Evolutionary conservation across 2,888 invertebrate genomes (phyloP).

Genomic region (Dasysyrphus tricinctus): DNA sequence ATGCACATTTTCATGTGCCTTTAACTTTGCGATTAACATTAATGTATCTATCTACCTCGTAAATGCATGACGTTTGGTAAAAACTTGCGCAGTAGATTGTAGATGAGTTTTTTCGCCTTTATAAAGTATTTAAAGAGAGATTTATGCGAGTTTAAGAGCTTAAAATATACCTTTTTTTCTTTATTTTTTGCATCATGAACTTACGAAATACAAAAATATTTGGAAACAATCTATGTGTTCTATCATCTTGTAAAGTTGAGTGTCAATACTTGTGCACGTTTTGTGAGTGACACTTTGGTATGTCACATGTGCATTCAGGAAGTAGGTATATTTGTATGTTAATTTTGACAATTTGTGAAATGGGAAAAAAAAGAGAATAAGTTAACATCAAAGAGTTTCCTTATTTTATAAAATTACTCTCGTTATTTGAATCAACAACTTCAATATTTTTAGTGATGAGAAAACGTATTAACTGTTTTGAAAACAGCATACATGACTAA

Average conservation of each 20-base stretch:
- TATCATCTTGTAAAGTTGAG: neutral
- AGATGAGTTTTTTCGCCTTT: neutral
- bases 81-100: constrained; percentile 61
- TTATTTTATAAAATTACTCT: neutral
- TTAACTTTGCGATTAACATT: constrained; percentile 36
- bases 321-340: neutral
- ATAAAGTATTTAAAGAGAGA: neutral
- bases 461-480: neutral
- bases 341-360: neutral
- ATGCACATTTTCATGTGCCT: constrained; percentile 47
- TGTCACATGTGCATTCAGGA: constrained; percentile 22
- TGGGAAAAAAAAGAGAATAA: neutral
- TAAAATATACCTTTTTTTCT: constrained; percentile 13
- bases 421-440: neutral
- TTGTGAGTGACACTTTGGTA: constrained; percentile 10
- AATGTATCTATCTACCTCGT: constrained; percentile 24
- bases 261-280: neutral
- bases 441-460: neutral
- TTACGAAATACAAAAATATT: constrained; percentile 3
- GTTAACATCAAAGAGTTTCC: neutral
- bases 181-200: neutral
- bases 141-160: constrained; percentile 28
- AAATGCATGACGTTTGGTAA: constrained; percentile 48
- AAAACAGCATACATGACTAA: too few relatives aligned
- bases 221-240: neutral